Evolutionary conservation across 2,888 invertebrate genomes (phyloP), one percentile per base, ranked within the genome.

Genomic region (Rhabditoides inermis): DNA sequence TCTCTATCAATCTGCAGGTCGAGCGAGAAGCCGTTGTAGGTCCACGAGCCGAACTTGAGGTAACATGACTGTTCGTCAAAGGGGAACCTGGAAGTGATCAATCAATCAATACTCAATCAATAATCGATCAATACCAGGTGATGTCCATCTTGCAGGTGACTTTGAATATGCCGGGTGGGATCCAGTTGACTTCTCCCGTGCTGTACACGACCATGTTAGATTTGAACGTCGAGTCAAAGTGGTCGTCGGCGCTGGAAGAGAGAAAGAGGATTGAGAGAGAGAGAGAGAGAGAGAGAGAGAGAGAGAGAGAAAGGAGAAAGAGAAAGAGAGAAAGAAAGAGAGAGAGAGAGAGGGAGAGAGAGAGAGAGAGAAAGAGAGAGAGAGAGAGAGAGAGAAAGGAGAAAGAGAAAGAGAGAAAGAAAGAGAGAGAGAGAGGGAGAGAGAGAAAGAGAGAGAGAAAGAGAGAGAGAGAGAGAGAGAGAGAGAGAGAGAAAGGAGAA

Each of bases 1-100:
- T 49, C 50, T 20, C 53, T 41, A 25, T 56, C 67, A n/a, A 70
- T 39, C 45, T 63, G 56, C 77, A 98, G 84, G 82, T 95, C 91
- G 82, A 98, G 84, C 86, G 72, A 69, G 5, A 70, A 65, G 1
- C 91, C 92, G 80, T 91, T 90, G 81, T 94, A 92, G 67, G 94
- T 92, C 95, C 95, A 95, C 79, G 92, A 92, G 77, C 95, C 95
- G 79, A 95, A 95, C 83, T 72, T 61, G 55, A 70, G 51, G 35
- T 56, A 62, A 26, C 63, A 63, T n/a, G 46, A 41, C 49, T 68
- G 68, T 40, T 65, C 63, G 40, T 68, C 68, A 42, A 68, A 68
- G 0, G 68, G 68, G 49, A 68, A 68, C 49, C n/a, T n/a, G n/a
- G n/a, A n/a, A n/a, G n/a, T n/a, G n/a, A n/a, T n/a, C n/a, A n/a